phyloP scores from a whole-genome alignment of 2,888 invertebrate genomes.

The Bombylius major region DNA sequence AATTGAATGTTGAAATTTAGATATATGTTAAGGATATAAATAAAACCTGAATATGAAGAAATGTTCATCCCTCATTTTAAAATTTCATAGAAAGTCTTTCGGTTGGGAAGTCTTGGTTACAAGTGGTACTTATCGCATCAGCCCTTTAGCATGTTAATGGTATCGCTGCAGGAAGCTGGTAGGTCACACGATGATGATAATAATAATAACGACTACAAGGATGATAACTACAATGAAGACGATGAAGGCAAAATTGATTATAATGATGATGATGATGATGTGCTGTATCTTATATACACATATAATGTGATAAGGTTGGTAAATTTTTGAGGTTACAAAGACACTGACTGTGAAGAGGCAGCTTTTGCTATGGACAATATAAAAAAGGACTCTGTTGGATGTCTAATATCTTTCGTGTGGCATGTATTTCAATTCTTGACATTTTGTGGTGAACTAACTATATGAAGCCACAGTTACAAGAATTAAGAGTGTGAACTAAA shows the following conservation, averaged over 20 bases:
- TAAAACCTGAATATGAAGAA: neutral
- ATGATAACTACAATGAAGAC: too few species aligned
- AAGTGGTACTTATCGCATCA: neutral
- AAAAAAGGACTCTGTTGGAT: neutral
- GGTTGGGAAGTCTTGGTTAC: constrained; percentile 12
- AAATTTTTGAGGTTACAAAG: too few species aligned
- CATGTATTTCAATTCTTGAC: constrained; percentile 27
- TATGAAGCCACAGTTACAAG: constrained; percentile 32
- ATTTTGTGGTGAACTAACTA: constrained; percentile 38
- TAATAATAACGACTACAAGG: too few species aligned
- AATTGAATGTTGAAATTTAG: too few species aligned
- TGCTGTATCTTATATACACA: neutral
- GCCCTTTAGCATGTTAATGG: neutral
- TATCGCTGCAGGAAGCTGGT: constrained; percentile 11
- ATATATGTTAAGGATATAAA: neutral
- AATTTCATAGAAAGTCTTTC: constrained; percentile 12
- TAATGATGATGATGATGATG: neutral
- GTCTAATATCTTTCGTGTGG: neutral
- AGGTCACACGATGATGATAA: constrained; percentile 8
- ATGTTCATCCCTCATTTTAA: constrained; percentile 12
- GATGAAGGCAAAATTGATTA: neutral
- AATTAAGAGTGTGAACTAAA: constrained; percentile 1
- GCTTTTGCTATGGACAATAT: neutral
- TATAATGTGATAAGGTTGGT: too few species aligned
- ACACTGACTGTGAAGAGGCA: neutral